A percentile compares a stretch with the other conserved stretches of the same genome.
These are phyloP conservation scores for Tragelaphus strepsiceros DNA, from an alignment of 2,113 vertebrate genomes.

Conservation along the genomic window DNA sequence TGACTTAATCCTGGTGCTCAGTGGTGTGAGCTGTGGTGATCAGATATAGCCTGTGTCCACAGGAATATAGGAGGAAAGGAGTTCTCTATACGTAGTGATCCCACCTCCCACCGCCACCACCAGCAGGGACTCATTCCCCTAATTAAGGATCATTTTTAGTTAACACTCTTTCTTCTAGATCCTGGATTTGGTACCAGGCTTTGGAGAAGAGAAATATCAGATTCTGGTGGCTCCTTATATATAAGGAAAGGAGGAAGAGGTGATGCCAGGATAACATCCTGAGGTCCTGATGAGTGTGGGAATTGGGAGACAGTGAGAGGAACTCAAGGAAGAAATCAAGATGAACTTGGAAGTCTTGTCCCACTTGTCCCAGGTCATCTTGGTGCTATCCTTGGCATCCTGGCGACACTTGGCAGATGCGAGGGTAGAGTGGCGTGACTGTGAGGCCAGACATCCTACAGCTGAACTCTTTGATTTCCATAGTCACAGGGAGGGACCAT, in stretches of 20 bases:
- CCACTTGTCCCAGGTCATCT: not conserved
- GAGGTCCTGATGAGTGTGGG: not conserved
- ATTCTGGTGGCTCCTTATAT: not conserved
- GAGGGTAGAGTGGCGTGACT: fast-evolving
- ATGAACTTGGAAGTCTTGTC: not conserved
- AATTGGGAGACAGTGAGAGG: not conserved
- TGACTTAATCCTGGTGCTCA: not conserved
- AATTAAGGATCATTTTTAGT: not conserved
- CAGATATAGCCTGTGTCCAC: not conserved
- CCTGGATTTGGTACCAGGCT: not conserved
- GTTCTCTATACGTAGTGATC: not conserved
- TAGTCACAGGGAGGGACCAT: not conserved
- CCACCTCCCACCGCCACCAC: not conserved
- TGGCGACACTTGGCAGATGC: no score
- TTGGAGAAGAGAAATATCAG: not conserved
- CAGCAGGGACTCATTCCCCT: not conserved
- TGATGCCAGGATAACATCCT: not conserved
- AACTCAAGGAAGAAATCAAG: not conserved
- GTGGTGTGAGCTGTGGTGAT: not conserved
- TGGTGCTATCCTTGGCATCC: not conserved
- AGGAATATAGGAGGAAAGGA: not conserved
- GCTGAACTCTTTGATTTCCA: not conserved
- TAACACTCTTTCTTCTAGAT: not conserved
- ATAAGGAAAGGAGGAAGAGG: not conserved
- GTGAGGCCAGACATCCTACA: not conserved